Conservation (phyloP, 2,797 vertebrate genomes). For the Threskiornis aethiopicus region DNA sequence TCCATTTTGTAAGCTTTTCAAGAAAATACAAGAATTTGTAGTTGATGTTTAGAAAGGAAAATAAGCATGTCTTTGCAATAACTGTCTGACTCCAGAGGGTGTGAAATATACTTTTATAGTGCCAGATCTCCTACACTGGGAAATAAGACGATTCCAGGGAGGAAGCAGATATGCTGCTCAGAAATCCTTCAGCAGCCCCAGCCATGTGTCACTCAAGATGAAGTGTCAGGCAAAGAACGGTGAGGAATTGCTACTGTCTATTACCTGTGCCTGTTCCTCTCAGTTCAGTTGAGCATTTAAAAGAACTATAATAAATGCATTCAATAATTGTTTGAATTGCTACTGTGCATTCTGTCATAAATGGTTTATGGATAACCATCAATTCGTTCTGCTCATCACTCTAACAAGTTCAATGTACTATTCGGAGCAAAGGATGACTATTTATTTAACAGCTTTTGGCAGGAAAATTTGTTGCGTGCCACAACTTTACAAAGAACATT, state of each 20-base stretch:
- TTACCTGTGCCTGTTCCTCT: constrained; percentile 55
- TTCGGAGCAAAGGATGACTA: constrained; percentile 74
- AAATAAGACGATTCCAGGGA: constrained; percentile 46
- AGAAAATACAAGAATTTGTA: background rate
- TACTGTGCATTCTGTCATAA: constrained; percentile 70
- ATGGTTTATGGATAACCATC: constrained; percentile 80
- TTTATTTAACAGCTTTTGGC: constrained; percentile 83
- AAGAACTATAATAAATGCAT: constrained; percentile 57
- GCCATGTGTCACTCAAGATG: constrained; percentile 45
- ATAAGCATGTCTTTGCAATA: constrained; percentile 50
- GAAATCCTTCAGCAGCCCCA: constrained; percentile 41
- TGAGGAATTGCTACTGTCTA: background rate
- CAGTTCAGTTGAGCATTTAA: constrained; percentile 9
- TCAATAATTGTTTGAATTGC: constrained; percentile 72
- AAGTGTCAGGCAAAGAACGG: background rate
- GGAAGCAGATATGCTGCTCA: constrained; percentile 38
- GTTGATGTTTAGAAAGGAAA: constrained; percentile 43
- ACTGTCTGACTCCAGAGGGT: constrained; percentile 26
- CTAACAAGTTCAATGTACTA: constrained; percentile 77
- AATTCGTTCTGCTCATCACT: constrained; percentile 76
- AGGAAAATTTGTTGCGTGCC: constrained; percentile 81
- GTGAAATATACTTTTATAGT: background rate
- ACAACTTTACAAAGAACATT: constrained; percentile 85
- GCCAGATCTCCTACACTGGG: background rate
- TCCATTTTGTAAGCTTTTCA: background rate